phyloP scores from a whole-genome alignment of 2,113 vertebrate species.

The Lepidiolamprologus cunningtoni region DNA sequence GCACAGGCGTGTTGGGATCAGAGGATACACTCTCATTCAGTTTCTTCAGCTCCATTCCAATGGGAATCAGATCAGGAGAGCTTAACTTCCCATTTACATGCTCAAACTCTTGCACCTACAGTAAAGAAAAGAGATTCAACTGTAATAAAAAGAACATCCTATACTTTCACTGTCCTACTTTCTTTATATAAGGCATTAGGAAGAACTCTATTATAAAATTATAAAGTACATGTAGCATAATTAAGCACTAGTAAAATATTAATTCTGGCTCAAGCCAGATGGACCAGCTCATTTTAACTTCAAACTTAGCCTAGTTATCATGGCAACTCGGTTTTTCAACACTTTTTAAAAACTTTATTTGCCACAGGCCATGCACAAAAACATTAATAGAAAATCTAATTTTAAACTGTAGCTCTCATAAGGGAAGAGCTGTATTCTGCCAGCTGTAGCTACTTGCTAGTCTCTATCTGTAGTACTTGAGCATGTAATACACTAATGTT shows the following conservation, averaged over 20 bases:
- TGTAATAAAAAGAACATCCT: background rate
- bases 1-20: constrained; percentile 86
- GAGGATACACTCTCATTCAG: constrained; percentile 80
- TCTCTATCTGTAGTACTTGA: background rate
- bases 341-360: background rate
- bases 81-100: constrained; percentile 96
- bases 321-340: background rate
- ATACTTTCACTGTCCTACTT: background rate
- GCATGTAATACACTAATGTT: background rate
- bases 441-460: background rate
- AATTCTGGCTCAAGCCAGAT: background rate
- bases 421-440: background rate
- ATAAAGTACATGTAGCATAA: background rate
- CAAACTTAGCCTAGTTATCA: background rate
- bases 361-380: background rate
- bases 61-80: constrained; percentile 85
- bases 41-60: constrained; percentile 84
- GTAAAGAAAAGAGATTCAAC: background rate
- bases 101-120: constrained; percentile 94
- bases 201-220: background rate
- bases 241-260: background rate
- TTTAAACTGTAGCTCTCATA: background rate
- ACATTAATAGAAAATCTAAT: background rate
- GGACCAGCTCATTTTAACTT: background rate
- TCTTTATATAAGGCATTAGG: background rate